Evolutionary conservation across 2,888 invertebrate species (phyloP).

Genomic region (Brenthis hecate): DNA sequence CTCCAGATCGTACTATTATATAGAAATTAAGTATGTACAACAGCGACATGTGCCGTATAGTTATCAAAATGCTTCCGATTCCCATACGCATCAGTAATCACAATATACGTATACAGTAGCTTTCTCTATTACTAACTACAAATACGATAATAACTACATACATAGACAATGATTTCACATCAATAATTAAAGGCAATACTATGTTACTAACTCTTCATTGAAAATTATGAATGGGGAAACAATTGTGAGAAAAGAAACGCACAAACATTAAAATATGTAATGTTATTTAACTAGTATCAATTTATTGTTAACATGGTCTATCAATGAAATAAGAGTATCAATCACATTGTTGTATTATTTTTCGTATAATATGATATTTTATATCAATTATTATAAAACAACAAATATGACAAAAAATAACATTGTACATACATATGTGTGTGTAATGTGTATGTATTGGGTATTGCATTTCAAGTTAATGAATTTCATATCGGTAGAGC

Average conservation of each 20-base stretch:
- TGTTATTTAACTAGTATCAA: no score
- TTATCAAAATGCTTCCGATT: slow-evolving; percentile 32
- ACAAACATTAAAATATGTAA: no score
- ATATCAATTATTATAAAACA: no score
- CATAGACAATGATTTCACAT: slow-evolving; percentile 59
- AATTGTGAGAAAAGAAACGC: not conserved
- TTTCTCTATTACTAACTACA: slow-evolving; percentile 55
- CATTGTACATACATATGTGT: not conserved
- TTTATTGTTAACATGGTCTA: no score
- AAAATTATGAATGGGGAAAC: not conserved
- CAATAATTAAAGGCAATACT: slow-evolving; percentile 44
- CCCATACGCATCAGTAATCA: slow-evolving; percentile 43
- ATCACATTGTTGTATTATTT: no score
- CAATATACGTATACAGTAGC: slow-evolving; percentile 51
- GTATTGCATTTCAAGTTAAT: slow-evolving; percentile 9
- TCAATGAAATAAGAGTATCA: no score
- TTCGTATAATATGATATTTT: no score
- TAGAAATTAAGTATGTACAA: no score
- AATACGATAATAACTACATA: slow-evolving; percentile 53
- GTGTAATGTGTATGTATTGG: slow-evolving; percentile 5
- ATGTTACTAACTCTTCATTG: slow-evolving; percentile 10
- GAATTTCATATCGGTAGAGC: slow-evolving; percentile 22
- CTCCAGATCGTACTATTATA: no score
- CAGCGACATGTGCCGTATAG: not conserved
- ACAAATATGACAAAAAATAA: no score